Evolutionary conservation across 2,888 invertebrate genomes (phyloP).

Genomic region (Pterobdella sp.): DNA sequence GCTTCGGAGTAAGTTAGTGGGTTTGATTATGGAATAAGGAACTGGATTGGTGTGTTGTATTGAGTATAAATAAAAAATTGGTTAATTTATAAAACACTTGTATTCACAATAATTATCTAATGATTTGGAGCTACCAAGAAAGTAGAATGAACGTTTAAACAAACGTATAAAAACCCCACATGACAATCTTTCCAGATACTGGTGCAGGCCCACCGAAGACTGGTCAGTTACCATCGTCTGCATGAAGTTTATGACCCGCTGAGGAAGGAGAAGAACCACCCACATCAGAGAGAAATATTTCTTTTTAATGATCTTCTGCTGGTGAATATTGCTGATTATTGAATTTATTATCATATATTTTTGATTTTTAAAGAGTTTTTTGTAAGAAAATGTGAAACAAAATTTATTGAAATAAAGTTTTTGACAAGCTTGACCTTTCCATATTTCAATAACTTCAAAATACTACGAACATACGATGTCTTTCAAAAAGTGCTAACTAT

Average conservation of each 20-base stretch:
- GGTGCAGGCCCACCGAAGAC: constrained; percentile 83
- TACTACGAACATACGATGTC: too few relatives aligned
- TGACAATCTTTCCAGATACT: constrained; percentile 52
- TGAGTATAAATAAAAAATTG: not conserved
- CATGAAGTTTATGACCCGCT: constrained; percentile 93
- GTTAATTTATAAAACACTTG: not conserved
- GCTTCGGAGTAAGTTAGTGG: not conserved
- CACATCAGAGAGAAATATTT: constrained; percentile 39
- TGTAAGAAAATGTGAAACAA: not conserved
- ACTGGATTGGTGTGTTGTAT: not conserved
- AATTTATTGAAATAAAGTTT: too few relatives aligned
- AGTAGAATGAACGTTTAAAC: not conserved
- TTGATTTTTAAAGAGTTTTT: not conserved
- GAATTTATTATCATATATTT: not conserved
- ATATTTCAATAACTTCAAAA: not conserved
- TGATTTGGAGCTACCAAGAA: too few relatives aligned
- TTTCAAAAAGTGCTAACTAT: too few relatives aligned
- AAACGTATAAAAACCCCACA: not conserved
- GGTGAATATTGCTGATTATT: constrained; percentile 30
- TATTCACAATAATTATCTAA: not conserved
- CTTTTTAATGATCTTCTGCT: constrained; percentile 39
- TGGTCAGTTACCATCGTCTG: constrained; percentile 94
- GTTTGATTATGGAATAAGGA: not conserved
- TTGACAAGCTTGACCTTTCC: too few relatives aligned
- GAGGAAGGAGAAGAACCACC: constrained; percentile 55